Evolutionary conservation across 30 jellyfish, hydroid and myxozoan species (phyloP).

Genomic region (Hydractinia symbiolongicarpus): DNA sequence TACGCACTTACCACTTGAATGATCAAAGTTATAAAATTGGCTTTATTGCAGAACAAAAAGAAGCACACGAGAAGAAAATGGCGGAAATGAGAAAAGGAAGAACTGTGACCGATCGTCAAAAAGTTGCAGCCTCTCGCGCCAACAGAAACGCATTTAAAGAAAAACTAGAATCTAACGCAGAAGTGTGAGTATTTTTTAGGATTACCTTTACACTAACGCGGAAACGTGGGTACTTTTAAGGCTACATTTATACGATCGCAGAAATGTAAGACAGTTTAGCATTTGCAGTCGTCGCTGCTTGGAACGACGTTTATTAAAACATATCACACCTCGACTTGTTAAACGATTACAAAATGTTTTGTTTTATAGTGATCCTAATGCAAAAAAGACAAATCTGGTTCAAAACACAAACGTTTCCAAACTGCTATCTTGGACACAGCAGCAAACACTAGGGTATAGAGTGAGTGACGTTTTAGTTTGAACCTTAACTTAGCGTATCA

Average conservation of each 20-base stretch:
- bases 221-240: slow-evolving; percentile 36
- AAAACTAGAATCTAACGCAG: slow-evolving; percentile 82
- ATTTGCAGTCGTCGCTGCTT: no score
- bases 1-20: slow-evolving; percentile 25
- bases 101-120: slow-evolving; percentile 61
- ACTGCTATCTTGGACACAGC: slow-evolving; percentile 85
- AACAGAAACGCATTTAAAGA: slow-evolving; percentile 73
- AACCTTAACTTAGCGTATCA: no score
- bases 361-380: slow-evolving; percentile 36
- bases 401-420: slow-evolving; percentile 57
- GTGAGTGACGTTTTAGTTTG: slow-evolving; percentile 18
- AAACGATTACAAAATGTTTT: no score
- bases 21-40: background rate
- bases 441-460: slow-evolving; percentile 57
- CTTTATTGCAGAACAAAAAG: slow-evolving; percentile 39
- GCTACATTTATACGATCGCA: background rate
- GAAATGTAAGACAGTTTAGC: no score
- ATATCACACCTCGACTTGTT: no score
- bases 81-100: slow-evolving; percentile 58
- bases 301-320: no score
- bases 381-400: slow-evolving; percentile 11
- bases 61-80: slow-evolving; percentile 79
- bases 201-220: no score
- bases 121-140: slow-evolving; percentile 31
- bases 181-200: background rate